Base-by-base conservation (phyloP, 2,888 invertebrate species). In the Lissonota sp. region DNA sequence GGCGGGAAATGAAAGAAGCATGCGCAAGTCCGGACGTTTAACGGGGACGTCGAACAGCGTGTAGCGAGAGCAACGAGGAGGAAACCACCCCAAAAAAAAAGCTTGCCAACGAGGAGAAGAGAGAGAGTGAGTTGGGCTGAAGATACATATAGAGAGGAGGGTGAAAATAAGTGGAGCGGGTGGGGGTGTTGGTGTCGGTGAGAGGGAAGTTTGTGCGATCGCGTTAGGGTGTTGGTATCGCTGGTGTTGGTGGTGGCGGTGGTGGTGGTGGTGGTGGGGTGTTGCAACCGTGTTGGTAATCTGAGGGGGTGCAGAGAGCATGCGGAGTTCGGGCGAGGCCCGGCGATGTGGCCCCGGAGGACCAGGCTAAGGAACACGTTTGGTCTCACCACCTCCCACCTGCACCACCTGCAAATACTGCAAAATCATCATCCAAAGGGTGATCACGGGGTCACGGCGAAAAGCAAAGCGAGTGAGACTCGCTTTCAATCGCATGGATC, bases 401-500 rank as follows among this genome's bases (percentile, higher is more conserved):
- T 86, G 83, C 84, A 84, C 80, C 84, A 86, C 86, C 87, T 84
- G 86, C 84, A 83, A 74, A 69, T 69, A 79, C 83, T 70, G 78
- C 79, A 71, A 49, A 40, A 51, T 8, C 8, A 16, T 49, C 49
- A 7, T 37, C 37, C 37, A 53, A 26, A 26, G 26, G 26, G 26
- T 26, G 26, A 26, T 26, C 53, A 14, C 53, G 12, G 12, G 14
- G 12, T 39, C 2, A 74, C 80, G 75, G 58, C 72, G 78, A 85
- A 86, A 86, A 84, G 87, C 86, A 85, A 87, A 89, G 92, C 92
- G 91, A 92, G 92, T 91, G 88, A 87, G 89, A 87, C 92, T 92
- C 92, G 92, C 92, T 90, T 87, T 87, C 86, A 86, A 88, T 87
- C 89, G 92, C 90, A 92, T 92, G 92, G 91, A 92, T 91, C 90